These are phyloP conservation scores for Riparia riparia DNA, from an alignment of 2,113 vertebrate species.

Conservation along the genomic window DNA sequence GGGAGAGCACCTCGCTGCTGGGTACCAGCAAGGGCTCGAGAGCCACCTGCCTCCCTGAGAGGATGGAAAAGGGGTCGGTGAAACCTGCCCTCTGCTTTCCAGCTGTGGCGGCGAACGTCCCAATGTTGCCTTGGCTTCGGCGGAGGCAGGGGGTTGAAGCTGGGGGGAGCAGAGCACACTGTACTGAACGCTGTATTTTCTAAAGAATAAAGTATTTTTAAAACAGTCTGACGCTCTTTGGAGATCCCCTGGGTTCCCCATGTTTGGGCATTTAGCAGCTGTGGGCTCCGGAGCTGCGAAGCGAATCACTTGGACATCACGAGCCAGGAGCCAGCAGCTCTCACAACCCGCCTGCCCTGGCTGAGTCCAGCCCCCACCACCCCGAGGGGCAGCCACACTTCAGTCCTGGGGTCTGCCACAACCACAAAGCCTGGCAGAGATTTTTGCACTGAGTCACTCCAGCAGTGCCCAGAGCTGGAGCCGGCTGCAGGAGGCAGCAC, in stretches of 20 bases:
- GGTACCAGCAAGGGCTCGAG: not conserved
- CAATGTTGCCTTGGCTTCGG: not conserved
- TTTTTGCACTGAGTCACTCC: not conserved
- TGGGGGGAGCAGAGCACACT: slow-evolving; percentile 53
- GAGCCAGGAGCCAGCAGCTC: not conserved
- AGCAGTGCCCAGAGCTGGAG: not conserved
- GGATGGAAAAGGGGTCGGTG: not conserved
- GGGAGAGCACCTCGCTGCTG: slow-evolving; percentile 40
- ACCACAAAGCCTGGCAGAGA: not conserved
- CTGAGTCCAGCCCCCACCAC: not conserved
- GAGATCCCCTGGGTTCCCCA: not conserved
- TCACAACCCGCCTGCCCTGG: not conserved
- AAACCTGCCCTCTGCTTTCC: not conserved
- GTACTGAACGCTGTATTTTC: slow-evolving; percentile 72
- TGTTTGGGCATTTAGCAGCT: not conserved
- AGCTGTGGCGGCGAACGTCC: not conserved
- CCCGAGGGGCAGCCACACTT: accelerated
- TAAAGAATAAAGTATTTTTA: slow-evolving; percentile 75
- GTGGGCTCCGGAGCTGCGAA: not conserved
- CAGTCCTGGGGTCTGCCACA: not conserved
- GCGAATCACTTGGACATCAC: accelerated
- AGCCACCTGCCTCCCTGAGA: not conserved
- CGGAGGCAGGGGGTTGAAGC: not conserved
- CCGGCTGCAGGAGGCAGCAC: accelerated
- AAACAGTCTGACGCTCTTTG: slow-evolving; percentile 32